Percentiles rank a stretch among this genome's conserved stretches.
These are phyloP conservation scores for Micrasema longulum DNA, from an alignment of 1,140 invertebrate genomes.

Conservation along the genomic window DNA sequence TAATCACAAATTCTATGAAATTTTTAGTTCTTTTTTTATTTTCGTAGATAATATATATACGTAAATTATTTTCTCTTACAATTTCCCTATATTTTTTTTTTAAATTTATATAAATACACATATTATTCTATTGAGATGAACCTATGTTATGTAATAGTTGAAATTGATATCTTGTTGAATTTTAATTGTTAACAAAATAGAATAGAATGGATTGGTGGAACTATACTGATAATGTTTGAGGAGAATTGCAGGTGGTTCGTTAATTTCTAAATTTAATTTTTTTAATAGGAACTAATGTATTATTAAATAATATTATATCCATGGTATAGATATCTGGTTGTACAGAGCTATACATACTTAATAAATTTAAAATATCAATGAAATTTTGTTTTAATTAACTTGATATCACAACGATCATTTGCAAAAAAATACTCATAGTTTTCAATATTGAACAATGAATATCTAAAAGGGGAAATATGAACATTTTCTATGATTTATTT, in stretches of 20 bases:
- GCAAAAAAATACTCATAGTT: no score
- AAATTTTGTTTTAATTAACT: conserved; percentile 36
- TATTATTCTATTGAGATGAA: conserved; percentile 18
- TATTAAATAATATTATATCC: conserved; percentile 52
- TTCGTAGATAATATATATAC: background rate
- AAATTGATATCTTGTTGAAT: conserved; percentile 53
- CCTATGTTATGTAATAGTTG: conserved; percentile 43
- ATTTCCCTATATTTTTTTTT: conserved; percentile 17
- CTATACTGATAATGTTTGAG: conserved; percentile 41
- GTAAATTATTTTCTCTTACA: conserved; percentile 1
- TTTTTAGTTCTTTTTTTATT: background rate
- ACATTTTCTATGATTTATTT: no score
- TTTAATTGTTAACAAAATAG: conserved; percentile 53
- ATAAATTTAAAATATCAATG: conserved; percentile 49
- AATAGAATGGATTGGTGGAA: conserved; percentile 40
- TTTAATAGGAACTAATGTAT: conserved; percentile 54
- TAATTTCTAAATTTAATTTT: conserved; percentile 53
- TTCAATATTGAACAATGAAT: no score
- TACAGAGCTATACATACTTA: conserved; percentile 54
- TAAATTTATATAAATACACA: conserved; percentile 22
- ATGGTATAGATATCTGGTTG: conserved; percentile 53
- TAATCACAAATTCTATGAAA: background rate
- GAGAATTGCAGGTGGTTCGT: conserved; percentile 44
- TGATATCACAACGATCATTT: background rate
- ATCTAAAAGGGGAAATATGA: no score